Evolutionary conservation across 1,140 invertebrate species (phyloP), one percentile per base, ranked within the genome.

Genomic region (Drosophila lacertosa): DNA sequence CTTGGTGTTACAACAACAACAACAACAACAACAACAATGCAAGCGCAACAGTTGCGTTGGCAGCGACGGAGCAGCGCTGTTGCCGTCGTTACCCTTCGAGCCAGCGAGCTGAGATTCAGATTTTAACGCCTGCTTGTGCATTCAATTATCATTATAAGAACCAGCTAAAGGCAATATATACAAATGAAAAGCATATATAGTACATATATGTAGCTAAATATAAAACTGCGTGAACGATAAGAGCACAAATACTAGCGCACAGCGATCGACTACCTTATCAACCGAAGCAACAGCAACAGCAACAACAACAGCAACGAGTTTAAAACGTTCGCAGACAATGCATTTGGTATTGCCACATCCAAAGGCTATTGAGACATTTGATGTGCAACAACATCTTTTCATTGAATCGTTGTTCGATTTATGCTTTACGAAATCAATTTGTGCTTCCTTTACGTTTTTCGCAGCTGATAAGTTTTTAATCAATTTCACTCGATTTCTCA

Each of bases 31-130:
- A 63, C 54, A 64, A 68, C 45, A 53, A 73, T 40, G 47, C 40
- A 62, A 54, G 68, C 64, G 81, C 81, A 81, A 84, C 81, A 74
- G 81, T 84, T 84, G 81, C 59, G 50, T 62, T 47, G 71, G 65
- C 75, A 69, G 60, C 60, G 48, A 74, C 44, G 22, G 54, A 54
- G 44, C 42, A 57, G 63, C 55, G 54, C 79, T 75, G 51, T 65
- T 77, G 58, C 45, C 53, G 48, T 20, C 20, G 10, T 51, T 22
- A 33, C 16, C 18, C 7, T 42, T 42, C 16, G 47, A 45, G 26
- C 42, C 9, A 26, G 22, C 6, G 15, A 58, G 55, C 64, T 60
- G 26, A 50, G 59, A 53, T 62, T 22, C 26, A 39, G 58, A 44
- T 51, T 57, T 24, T 22, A 53, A 37, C 10, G 45, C 29, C 24